These are phyloP conservation scores for Pionites leucogaster DNA, from an alignment of 2,113 vertebrate genomes.

Conservation along the genomic window DNA sequence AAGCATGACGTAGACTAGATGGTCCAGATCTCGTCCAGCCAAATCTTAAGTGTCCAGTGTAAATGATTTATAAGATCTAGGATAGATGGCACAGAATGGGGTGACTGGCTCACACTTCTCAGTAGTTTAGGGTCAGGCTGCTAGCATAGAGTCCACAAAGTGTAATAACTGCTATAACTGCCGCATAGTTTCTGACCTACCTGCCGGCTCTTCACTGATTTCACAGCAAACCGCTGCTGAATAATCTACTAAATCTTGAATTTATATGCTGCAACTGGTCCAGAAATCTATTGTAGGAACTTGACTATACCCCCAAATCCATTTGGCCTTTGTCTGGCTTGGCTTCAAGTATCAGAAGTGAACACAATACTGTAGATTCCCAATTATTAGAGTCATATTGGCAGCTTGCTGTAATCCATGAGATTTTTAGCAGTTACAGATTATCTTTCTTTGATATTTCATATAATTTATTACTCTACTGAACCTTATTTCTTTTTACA, in stretches of 20 bases:
- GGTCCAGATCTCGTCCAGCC: background rate
- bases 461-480: background rate
- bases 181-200: background rate
- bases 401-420: background rate
- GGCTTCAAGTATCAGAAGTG: background rate
- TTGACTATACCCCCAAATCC: background rate
- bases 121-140: background rate
- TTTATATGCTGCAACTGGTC: background rate
- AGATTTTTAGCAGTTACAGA: background rate
- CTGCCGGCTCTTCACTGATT: background rate
- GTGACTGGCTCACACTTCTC: background rate
- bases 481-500: slow-evolving; percentile 18
- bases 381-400: background rate
- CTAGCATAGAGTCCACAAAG: background rate
- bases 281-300: background rate
- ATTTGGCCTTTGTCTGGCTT: background rate
- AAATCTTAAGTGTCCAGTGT: background rate
- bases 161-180: background rate
- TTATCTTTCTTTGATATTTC: slow-evolving; percentile 3
- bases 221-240: background rate
- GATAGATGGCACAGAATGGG: background rate
- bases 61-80: background rate
- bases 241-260: background rate
- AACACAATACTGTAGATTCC: background rate
- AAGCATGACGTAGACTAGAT: background rate